A percentile compares a stretch with the other conserved stretches of the same genome.
phyloP scores from a whole-genome alignment of 1,140 invertebrate genomes.

The Formica selysi region DNA sequence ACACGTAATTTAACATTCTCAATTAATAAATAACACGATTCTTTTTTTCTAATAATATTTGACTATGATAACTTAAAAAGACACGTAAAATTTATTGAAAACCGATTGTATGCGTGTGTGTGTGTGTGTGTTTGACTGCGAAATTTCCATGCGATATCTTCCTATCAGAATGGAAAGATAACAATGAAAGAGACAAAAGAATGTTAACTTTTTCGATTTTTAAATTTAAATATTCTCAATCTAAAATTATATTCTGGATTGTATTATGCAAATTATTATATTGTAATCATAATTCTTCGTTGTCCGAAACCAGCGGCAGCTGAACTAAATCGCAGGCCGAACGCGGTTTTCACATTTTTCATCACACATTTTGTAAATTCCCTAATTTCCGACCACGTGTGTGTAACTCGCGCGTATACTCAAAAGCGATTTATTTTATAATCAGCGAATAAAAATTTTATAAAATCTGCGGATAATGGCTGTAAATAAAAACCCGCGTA shows the following conservation, averaged over 20 bases:
- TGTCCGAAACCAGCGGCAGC: slow-evolving; percentile 17
- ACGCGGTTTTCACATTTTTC: slow-evolving; percentile 14
- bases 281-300: slow-evolving; percentile 32
- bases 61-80: neutral
- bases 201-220: slow-evolving; percentile 11
- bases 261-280: slow-evolving; percentile 47
- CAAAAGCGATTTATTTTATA: slow-evolving; percentile 35
- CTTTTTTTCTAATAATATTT: neutral
- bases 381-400: slow-evolving; percentile 1
- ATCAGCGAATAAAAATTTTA: slow-evolving; percentile 13
- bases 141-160: slow-evolving; percentile 1
- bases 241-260: slow-evolving; percentile 25
- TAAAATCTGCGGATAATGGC: neutral
- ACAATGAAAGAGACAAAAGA: neutral
- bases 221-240: slow-evolving; percentile 39
- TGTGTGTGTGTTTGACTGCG: neutral
- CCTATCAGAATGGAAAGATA: neutral
- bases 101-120: neutral
- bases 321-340: neutral
- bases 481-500: neutral
- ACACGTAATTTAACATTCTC: neutral
- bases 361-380: slow-evolving; percentile 27
- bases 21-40: neutral
- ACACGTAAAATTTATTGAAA: neutral
- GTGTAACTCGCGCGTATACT: neutral